Evolutionary conservation across 1,140 invertebrate genomes (phyloP), one percentile per base, ranked within the genome.

Genomic region (Aphis craccivora): DNA sequence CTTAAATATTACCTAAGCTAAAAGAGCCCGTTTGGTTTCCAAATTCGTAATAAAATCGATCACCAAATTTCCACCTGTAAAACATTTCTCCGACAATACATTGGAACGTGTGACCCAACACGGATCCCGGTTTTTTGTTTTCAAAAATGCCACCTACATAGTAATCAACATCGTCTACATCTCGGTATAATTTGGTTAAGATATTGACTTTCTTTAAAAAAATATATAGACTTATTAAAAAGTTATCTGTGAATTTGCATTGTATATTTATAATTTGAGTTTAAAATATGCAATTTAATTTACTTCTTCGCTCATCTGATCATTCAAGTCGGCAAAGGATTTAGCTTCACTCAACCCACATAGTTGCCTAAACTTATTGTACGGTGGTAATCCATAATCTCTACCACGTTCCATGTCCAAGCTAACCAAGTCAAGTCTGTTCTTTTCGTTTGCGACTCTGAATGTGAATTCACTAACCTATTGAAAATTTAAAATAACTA

Each of bases 131-230:
- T 1, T 98, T 96, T 0, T 97, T 97, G 76, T 97, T 96, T 95
- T 99, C 98, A 93, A 97, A 97, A 96, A 99, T 97, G 88, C 98
- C 98, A n/a, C 97, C 99, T 2, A 98, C 97, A 95, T 98, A 99
- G 30, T 99, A 96, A 95, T 99, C 99, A 94, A 99, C 97, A 94
- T 99, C 98, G 89, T 98, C 23, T 55, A 97, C 96, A 94, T 96
- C 95, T 48, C 95, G 95, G 94, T 97, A 98, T 4, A 97, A 94
- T 4, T 93, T 94, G 43, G 94, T 95, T 51, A 97, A 94, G 94
- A 96, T 95, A 22, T 48, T 14, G 11, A 94, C 95, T 93, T 95
- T 95, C 96, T 96, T 45, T 11, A 45, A 45, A 45, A 45, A 45
- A 45, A 45, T 11, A 45, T 8, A 45, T 45, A 1, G 45, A 9